Percentiles rank a stretch among this genome's conserved stretches.
Evolutionary conservation across 2,888 invertebrate species (phyloP).

Genomic region (Spilarctia lutea): DNA sequence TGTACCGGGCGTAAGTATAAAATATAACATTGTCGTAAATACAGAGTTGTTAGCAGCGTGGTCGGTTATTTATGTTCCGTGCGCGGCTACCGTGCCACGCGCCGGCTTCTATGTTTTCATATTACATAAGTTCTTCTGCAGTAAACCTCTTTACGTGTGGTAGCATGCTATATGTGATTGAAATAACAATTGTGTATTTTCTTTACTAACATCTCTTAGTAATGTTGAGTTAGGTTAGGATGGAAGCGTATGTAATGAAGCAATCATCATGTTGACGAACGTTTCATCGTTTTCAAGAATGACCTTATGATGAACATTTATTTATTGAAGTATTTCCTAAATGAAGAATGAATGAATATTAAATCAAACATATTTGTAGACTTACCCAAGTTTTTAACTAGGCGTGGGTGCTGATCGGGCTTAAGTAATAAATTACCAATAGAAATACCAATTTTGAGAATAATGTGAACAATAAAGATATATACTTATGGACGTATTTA

Average conservation of each 20-base stretch:
- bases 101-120: conserved; percentile 62
- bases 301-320: conserved; percentile 19
- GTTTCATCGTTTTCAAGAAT: conserved; percentile 29
- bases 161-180: not conserved
- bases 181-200: not conserved
- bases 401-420: conserved; percentile 44
- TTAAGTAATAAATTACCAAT: conserved; percentile 46
- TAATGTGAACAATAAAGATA: conserved; percentile 6
- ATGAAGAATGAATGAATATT: conserved; percentile 22
- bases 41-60: conserved; percentile 74
- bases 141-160: conserved; percentile 7
- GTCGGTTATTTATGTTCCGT: conserved; percentile 77
- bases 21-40: conserved; percentile 83
- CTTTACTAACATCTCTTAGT: not conserved
- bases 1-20: conserved; percentile 79
- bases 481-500: not conserved
- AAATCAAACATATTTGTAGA: conserved; percentile 36
- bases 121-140: conserved; percentile 41
- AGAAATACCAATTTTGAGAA: conserved; percentile 20
- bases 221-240: not conserved
- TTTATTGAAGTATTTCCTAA: conserved; percentile 21
- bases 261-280: not conserved
- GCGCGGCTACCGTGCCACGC: conserved; percentile 80
- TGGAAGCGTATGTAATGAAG: not conserved
- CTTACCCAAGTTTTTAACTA: conserved; percentile 38